Base-by-base conservation (phyloP, 2,113 vertebrate genomes). In the Crotalus viridis region DNA sequence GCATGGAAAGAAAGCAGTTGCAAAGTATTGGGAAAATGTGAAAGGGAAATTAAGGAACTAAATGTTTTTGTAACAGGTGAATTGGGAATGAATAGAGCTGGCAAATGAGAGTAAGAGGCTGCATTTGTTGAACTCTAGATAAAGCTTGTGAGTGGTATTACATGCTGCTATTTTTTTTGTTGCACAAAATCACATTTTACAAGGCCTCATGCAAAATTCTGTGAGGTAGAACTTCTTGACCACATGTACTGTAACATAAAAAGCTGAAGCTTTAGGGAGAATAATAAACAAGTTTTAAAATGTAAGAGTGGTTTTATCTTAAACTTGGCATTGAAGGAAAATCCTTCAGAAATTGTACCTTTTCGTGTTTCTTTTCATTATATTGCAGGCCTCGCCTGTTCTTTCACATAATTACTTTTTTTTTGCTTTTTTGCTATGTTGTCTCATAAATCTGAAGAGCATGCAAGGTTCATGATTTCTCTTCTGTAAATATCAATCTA, bases 401-500 rank as follows among this genome's bases (percentile, higher is more conserved):
- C 48, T 61, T 48, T 46, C 57, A n/a, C 12, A 89, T 26, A 81
- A 9, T 89, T 22, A 48, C 12, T 69, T n/a, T 3, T 10, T 46
- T 69, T 64, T 19, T 48, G 10, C 9, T 10, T 91, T 48, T 12
- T 87, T 91, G 85, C 43, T 92, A 88, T 39, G 57, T 51, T 92
- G 26, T 43, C 46, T 91, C 85, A 43, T 51, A 93, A 93, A 92
- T 89, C 89, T 93, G 48, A 93, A 89, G 89, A 7, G 3, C 2
- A 0, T n/a, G 9, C 5, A 43, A 43, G 6, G 48, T 95, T 95
- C 93, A 92, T 10, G 17, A 39, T 91, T 93, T 93, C 90, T 48
- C 33, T 93, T 91, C 39, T 89, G 87, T 89, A 95, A 95, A 95
- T 74, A 61, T 91, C 95, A 93, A 90, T 94, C 94, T 93, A 90